These are phyloP conservation scores for Ceriagrion tenellum DNA, from an alignment of 2,888 invertebrate species.

Conservation along the genomic window DNA sequence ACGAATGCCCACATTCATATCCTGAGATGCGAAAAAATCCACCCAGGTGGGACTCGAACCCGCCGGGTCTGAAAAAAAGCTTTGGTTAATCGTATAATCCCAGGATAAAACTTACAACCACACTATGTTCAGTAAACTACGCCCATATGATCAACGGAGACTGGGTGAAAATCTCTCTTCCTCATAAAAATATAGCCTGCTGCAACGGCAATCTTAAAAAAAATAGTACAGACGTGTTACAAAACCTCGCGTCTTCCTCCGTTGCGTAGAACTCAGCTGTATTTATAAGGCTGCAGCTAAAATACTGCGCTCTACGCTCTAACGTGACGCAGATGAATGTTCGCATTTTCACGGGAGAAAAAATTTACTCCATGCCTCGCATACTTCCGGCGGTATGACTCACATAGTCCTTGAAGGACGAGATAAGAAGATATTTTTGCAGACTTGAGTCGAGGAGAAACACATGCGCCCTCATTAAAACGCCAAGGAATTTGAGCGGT, in stretches of 20 bases:
- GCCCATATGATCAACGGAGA: no score
- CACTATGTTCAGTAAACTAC: not conserved
- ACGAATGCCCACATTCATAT: no score
- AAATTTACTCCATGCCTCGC: not conserved
- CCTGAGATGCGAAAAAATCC: no score
- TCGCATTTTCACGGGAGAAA: not conserved
- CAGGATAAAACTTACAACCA: no score
- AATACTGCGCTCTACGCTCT: not conserved
- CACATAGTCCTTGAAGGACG: not conserved
- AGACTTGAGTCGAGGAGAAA: not conserved
- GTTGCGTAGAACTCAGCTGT: not conserved
- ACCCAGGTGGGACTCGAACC: no score
- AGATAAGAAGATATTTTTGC: not conserved
- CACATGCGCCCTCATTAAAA: constrained; percentile 16
- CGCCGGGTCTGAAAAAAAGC: no score
- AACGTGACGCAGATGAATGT: not conserved
- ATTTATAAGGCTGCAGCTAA: not conserved
- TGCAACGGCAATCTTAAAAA: no score
- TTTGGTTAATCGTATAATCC: no score
- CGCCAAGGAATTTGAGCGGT: constrained; percentile 16
- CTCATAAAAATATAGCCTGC: no score
- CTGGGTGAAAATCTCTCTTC: no score
- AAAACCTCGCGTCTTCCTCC: no score
- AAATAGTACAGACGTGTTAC: no score
- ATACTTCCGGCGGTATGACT: not conserved